A percentile compares a stretch with the other conserved stretches of the same genome.
These are phyloP conservation scores for Bos javanicus DNA, from an alignment of 2,113 vertebrate species.

Conservation along the genomic window DNA sequence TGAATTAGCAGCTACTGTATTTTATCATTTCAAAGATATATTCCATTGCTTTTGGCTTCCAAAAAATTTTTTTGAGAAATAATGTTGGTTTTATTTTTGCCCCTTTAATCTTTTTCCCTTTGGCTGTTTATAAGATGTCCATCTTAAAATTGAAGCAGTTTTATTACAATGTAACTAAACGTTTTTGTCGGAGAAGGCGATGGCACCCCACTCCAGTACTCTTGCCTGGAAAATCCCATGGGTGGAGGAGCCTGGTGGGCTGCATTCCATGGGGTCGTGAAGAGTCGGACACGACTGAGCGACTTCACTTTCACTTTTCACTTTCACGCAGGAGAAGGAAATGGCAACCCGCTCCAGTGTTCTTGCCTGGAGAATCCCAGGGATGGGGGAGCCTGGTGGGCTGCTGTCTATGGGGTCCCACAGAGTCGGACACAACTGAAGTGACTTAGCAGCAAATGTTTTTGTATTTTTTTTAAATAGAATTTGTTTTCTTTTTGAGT, in stretches of 20 bases:
- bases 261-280: too few relatives aligned
- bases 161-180: not conserved
- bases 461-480: not conserved
- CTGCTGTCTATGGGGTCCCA: too few relatives aligned
- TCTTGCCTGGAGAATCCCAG: too few relatives aligned
- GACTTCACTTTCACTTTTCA: too few relatives aligned
- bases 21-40: not conserved
- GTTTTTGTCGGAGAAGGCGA: not conserved
- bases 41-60: not conserved
- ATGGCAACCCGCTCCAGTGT: too few relatives aligned
- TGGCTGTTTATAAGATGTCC: not conserved
- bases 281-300: too few relatives aligned
- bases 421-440: too few relatives aligned
- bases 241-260: too few relatives aligned
- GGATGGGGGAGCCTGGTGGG: too few relatives aligned
- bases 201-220: too few relatives aligned
- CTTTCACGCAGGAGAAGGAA: too few relatives aligned
- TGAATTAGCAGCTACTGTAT: not conserved
- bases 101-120: not conserved
- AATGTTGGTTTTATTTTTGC: conserved; percentile 20
- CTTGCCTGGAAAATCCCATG: too few relatives aligned
- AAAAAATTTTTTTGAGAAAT: not conserved
- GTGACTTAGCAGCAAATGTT: not conserved
- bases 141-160: not conserved
- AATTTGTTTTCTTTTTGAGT: not conserved